A percentile compares a stretch with the other conserved stretches of the same genome.
phyloP scores from a whole-genome alignment of 2,113 vertebrate genomes.

The Myotis lucifugus region DNA sequence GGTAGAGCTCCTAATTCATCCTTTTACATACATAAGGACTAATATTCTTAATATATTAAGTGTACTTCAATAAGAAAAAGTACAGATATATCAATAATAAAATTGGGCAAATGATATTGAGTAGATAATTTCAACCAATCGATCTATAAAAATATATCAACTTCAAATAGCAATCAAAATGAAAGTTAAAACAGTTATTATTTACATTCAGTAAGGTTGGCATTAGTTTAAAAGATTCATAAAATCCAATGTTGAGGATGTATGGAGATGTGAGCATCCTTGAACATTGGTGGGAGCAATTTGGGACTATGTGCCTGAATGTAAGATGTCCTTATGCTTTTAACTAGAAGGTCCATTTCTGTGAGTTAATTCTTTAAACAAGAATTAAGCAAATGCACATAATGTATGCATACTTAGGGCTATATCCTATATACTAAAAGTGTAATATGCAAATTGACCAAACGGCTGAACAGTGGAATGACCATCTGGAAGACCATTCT shows the following conservation, averaged over 20 bases:
- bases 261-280: background rate
- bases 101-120: conserved; percentile 19
- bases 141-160: conserved; percentile 1
- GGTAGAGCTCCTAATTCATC: background rate
- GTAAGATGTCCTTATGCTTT: background rate
- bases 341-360: background rate
- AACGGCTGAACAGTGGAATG: no score
- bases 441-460: no score
- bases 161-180: conserved; percentile 53
- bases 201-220: conserved; percentile 12
- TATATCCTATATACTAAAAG: background rate
- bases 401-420: background rate
- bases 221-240: background rate
- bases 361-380: background rate
- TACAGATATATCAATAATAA: background rate
- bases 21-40: background rate
- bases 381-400: background rate
- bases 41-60: background rate
- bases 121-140: conserved; percentile 15
- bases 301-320: background rate
- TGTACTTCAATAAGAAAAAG: background rate
- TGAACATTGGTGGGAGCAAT: background rate
- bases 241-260: background rate
- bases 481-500: no score
- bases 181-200: conserved; percentile 47